Evolutionary conservation across 2,888 invertebrate genomes (phyloP), one percentile per base, ranked within the genome.

Genomic region (Xylota sylvarum): DNA sequence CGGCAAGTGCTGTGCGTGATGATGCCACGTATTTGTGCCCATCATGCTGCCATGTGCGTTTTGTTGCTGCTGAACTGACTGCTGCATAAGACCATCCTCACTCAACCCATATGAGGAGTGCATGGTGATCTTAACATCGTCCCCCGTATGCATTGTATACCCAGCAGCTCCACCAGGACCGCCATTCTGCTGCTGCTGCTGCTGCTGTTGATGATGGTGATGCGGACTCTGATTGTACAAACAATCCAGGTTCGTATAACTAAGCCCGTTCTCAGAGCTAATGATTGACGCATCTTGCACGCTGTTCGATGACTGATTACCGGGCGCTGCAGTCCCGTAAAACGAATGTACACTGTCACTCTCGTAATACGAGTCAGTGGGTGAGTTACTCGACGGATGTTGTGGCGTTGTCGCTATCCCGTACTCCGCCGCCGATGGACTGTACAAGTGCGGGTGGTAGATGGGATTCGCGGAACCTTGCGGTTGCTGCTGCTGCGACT

Each of bases 181-280:
- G 43, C 88, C 88, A 74, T 89, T 90, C 0, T 88, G 87, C 50
- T 89, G 89, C 48, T 88, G 87, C 48, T 88, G 87, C 55, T 89
- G 89, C 46, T 88, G 88, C 86, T 90, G 88, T 72, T 86, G 88
- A 58, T 94, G 94, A 1, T 94, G 93, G 62, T 87, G 81, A 48
- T 94, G 93, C 0, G 94, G 93, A 87, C 94, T 93, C 79, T 91
- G 93, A 80, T 94, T 94, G 55, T 94, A 94, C 50, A 94, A 89
- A 90, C 97, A 97, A 92, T 98, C 97, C 89, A 98, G 93, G 91
- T 97, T 97, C 0, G 97, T 97, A 92, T 98, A 98, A 92, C 97
- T 97, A 80, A 98, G 93, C 0, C 97, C 97, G 50, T 97, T 96
- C 90, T 97, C 97, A 0, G 97, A 96, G 90, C 96, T 97, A 89